These are phyloP conservation scores for Chrysocyon brachyurus DNA, from an alignment of 2,797 vertebrate genomes.

Conservation along the genomic window DNA sequence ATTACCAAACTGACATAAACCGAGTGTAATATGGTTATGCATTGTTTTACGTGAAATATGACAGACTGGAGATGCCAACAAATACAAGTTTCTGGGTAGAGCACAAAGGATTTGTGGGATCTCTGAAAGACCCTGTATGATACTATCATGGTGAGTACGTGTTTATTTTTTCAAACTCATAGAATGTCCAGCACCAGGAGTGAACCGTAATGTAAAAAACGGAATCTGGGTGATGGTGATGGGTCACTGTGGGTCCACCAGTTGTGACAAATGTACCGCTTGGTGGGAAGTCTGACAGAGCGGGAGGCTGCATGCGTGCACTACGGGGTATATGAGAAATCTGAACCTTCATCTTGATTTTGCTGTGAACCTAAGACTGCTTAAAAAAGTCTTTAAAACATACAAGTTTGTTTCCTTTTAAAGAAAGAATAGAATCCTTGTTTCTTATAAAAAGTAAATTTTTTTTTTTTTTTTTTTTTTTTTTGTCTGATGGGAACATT, in stretches of 20 bases:
- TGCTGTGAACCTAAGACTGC: neutral
- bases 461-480: too few relatives aligned
- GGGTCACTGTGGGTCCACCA: neutral
- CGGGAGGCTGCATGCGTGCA: fast-evolving
- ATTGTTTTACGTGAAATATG: neutral
- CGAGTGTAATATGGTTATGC: neutral
- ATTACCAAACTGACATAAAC: neutral
- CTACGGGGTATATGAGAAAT: neutral
- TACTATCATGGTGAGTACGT: neutral
- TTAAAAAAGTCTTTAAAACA: neutral
- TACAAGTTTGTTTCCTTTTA: neutral
- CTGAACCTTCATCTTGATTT: neutral
- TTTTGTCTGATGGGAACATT: too few relatives aligned
- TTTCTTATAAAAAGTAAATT: neutral
- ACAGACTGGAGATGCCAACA: neutral
- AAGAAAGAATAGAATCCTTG: neutral
- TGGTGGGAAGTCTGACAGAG: neutral
- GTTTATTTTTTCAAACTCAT: neutral
- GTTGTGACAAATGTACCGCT: neutral
- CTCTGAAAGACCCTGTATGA: neutral
- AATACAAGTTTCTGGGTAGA: neutral
- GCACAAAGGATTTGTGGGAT: neutral
- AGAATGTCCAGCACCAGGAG: neutral
- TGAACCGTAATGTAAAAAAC: too few relatives aligned
- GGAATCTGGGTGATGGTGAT: neutral